Base-by-base conservation (phyloP, 2,797 vertebrate species). In the Pristis pectinata region DNA sequence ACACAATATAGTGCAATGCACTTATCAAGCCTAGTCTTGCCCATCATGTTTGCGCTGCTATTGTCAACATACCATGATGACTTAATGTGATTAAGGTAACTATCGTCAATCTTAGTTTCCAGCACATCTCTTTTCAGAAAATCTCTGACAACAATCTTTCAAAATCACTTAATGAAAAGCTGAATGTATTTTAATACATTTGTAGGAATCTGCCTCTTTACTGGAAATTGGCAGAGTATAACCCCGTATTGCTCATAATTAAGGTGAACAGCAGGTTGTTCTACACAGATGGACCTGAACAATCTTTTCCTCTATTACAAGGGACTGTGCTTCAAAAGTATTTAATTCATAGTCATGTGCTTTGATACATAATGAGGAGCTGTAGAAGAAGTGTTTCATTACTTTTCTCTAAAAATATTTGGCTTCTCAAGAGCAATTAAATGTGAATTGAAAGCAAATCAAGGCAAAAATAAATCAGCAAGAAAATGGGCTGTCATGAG, bases 1-100 rank as follows among this genome's bases (percentile, higher is more conserved):
- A 91, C 93, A 94, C 92, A 94, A 93, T 94, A 49, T 7, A 95
- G 72, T 95, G 92, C 77, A 91, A 61, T 70, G 24, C 27, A 95
- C 0, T 37, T 56, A 80, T 95, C 91, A 95, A 95, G 91, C 95
- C 93, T 94, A 67, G 95, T 94, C 94, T 95, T 95, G 95, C 94
- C 95, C 94, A 87, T 89, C 95, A 76, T 67, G n/a, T 53, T 72
- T 27, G 64, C 41, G 34, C 5, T 27, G n/a, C n/a, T 41, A 44
- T 80, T 61, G 49, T 95, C 11, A 94, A 80, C 53, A 44, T 59
- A 94, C 67, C 67, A 94, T 53, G 93, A 93, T 59, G 24, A 61
- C 59, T 61, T 61, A 53, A 37, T 61, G 93, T 49, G 67, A 49
- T 93, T 44, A 49, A 49, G 91, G 85, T 41, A 93, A 93, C 91